phyloP scores from a whole-genome alignment of 2,113 vertebrate genomes.

The Thinocorus orbignyianus region DNA sequence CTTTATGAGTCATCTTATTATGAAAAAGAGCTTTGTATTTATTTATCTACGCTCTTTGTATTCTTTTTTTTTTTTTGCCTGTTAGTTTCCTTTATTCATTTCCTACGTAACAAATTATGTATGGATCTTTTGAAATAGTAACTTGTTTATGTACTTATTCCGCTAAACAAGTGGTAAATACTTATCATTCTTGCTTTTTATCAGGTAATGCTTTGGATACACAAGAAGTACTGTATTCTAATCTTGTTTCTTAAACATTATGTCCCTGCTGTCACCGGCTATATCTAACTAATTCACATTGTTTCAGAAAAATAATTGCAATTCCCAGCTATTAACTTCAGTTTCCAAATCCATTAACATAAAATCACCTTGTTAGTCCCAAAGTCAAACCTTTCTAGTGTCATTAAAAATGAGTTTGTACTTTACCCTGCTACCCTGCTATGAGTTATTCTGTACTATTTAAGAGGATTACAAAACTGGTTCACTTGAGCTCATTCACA shows the following conservation, averaged over 20 bases:
- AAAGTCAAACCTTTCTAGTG: not conserved
- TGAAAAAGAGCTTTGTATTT: not conserved
- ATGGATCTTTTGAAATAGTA: not conserved
- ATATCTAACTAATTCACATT: not conserved
- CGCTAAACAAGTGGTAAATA: conserved; percentile 24
- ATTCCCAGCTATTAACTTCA: not conserved
- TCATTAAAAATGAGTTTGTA: not conserved
- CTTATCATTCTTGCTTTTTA: conserved; percentile 16
- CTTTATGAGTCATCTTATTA: not conserved
- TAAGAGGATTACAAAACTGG: not conserved
- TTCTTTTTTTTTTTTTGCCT: not conserved
- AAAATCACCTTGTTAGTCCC: not conserved
- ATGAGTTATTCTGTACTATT: not conserved
- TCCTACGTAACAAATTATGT: not conserved
- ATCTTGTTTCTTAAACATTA: not conserved
- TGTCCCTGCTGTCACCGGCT: not conserved
- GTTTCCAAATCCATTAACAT: not conserved
- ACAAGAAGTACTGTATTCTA: not conserved
- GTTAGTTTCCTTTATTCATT: not conserved
- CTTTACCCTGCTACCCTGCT: not conserved
- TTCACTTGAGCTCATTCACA: not conserved
- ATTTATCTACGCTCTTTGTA: not conserved
- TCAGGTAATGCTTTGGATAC: conserved; percentile 23
- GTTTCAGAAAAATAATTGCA: conserved; percentile 20
- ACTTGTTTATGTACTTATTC: conserved; percentile 1